Percentiles rank a stretch among this genome's conserved stretches.
Conservation (phyloP, 2,113 vertebrate genomes). For the Pteronura brasiliensis region DNA sequence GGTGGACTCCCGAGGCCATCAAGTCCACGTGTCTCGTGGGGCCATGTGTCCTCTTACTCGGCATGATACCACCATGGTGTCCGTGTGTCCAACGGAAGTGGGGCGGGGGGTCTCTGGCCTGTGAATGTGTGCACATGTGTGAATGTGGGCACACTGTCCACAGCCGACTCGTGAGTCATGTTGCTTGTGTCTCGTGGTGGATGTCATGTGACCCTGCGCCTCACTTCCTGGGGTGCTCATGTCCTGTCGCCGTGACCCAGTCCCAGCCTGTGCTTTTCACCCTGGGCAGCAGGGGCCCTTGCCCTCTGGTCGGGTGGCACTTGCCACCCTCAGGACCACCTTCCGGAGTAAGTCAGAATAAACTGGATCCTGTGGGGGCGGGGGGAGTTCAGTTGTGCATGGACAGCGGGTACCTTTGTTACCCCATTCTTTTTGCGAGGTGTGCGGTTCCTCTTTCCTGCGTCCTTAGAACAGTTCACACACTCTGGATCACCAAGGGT, state of each 20-base stretch:
- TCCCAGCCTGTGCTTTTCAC: constrained; percentile 46
- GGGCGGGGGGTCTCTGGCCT: background rate
- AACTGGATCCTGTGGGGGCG: constrained; percentile 22
- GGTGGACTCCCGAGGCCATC: background rate
- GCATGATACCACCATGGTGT: background rate
- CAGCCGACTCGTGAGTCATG: background rate
- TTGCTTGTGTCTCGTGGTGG: background rate
- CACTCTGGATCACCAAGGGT: background rate
- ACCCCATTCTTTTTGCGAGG: background rate
- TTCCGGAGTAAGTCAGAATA: constrained; percentile 51
- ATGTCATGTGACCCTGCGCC: background rate
- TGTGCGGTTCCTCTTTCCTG: background rate
- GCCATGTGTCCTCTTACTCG: background rate
- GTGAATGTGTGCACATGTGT: background rate
- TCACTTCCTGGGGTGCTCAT: background rate
- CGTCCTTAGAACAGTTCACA: background rate
- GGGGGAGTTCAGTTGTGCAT: background rate
- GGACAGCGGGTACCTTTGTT: background rate
- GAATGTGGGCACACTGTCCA: background rate
- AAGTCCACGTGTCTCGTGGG: background rate
- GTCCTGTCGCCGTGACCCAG: background rate
- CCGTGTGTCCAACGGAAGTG: background rate
- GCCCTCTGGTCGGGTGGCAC: constrained; percentile 61
- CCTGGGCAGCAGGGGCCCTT: constrained; percentile 76
- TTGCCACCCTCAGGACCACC: constrained; percentile 46